Evolutionary conservation across 2,113 vertebrate genomes (phyloP).

Genomic region (Emydocephalus ijimae): DNA sequence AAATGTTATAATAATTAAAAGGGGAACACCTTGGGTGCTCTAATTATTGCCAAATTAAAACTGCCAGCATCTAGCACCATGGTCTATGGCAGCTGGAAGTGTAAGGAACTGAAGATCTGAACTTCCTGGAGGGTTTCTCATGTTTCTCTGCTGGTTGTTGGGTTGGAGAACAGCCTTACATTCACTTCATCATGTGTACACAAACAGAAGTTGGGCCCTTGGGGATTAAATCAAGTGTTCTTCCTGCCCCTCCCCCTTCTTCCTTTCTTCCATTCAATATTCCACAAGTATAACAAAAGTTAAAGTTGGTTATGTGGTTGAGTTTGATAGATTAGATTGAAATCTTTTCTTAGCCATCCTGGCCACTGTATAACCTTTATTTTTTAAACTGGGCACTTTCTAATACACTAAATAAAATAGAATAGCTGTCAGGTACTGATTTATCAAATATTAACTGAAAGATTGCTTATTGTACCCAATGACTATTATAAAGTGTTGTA

Average conservation of each 20-base stretch:
- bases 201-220: background rate
- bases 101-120: background rate
- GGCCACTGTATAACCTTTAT: background rate
- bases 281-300: background rate
- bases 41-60: background rate
- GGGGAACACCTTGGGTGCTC: background rate
- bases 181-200: background rate
- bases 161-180: background rate
- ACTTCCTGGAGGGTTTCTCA: background rate
- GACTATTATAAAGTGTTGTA: too few species aligned
- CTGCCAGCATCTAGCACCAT: background rate
- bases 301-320: background rate
- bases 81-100: background rate
- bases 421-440: background rate
- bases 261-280: background rate
- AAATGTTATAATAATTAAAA: background rate
- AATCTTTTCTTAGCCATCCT: background rate
- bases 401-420: background rate
- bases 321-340: background rate
- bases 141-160: background rate
- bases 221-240: background rate
- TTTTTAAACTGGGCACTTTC: background rate
- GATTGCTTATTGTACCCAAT: too few species aligned
- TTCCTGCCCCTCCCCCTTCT: too few species aligned
- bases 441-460: background rate